Conservation (phyloP, 2,888 invertebrate species). For the Fabriciana adippe region DNA sequence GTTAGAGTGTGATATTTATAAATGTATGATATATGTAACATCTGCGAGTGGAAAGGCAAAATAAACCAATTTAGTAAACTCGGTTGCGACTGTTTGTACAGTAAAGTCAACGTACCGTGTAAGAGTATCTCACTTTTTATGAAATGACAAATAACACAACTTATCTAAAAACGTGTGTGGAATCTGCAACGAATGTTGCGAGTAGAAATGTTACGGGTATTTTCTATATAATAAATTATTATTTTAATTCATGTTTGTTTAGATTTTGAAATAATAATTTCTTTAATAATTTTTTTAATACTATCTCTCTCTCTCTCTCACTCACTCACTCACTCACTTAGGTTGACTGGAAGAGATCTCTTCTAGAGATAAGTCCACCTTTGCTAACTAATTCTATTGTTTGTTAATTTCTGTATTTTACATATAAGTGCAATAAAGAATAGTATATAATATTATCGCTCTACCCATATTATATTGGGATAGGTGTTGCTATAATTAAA, state of each 20-base stretch:
- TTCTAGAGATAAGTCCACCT: no score
- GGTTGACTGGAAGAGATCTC: no score
- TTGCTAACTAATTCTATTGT: no score
- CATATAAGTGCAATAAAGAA: no score
- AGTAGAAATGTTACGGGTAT: slow-evolving; percentile 13
- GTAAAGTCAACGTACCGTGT: slow-evolving; percentile 19
- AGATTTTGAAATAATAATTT: no score
- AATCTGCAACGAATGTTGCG: slow-evolving; percentile 7
- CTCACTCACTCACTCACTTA: no score
- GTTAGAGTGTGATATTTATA: not conserved
- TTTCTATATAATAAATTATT: not conserved
- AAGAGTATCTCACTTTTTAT: slow-evolving; percentile 20
- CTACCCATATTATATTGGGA: no score
- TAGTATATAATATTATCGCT: no score
- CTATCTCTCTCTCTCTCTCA: no score
- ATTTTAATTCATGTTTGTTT: not conserved
- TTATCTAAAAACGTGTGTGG: slow-evolving; percentile 8
- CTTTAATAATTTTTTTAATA: no score
- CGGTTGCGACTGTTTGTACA: slow-evolving; percentile 5
- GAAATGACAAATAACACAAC: slow-evolving; percentile 26
- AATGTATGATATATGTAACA: not conserved
- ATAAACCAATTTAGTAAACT: slow-evolving; percentile 2
- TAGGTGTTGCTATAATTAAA: no score
- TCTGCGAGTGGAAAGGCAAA: not conserved
- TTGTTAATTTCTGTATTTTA: no score